Conservation (phyloP, 37 sponge, comb jelly and placozoan species). For the Chondrilla cf. caribensis region DNA sequence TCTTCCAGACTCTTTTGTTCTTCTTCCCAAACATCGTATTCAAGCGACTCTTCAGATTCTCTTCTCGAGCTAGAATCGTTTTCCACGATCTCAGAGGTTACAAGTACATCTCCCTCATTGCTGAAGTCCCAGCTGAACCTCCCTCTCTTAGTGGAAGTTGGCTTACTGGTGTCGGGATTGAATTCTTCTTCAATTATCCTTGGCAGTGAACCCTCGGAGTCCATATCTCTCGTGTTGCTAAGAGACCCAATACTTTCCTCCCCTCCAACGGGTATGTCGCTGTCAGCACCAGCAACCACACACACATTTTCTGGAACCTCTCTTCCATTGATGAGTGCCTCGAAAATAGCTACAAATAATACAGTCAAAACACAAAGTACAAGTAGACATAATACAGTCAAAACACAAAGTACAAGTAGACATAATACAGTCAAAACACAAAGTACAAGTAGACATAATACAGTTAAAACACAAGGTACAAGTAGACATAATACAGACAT, state of each 20-base stretch:
- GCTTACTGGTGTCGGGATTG: background rate
- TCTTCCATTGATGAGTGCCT: slow-evolving; percentile 2
- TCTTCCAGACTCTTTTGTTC: too few species aligned
- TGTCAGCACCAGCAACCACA: background rate
- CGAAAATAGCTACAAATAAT: background rate
- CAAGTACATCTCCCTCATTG: background rate
- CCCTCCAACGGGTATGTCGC: background rate
- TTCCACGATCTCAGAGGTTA: background rate
- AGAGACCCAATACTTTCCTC: background rate
- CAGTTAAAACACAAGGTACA: too few species aligned
- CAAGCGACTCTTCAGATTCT: background rate
- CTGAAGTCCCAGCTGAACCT: slow-evolving; percentile 7
- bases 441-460: too few species aligned
- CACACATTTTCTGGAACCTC: too few species aligned
- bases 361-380: background rate
- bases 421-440: too few species aligned
- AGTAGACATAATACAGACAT: too few species aligned
- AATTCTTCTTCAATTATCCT: slow-evolving; percentile 1
- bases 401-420: too few species aligned
- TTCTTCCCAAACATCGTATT: too few species aligned
- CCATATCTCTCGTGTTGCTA: background rate
- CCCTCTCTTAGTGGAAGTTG: background rate
- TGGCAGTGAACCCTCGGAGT: slow-evolving; percentile 11
- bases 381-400: too few species aligned
- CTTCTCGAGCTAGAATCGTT: background rate